phyloP scores from a whole-genome alignment of 2,797 vertebrate genomes.

The Spinibarbus caldwelli region DNA sequence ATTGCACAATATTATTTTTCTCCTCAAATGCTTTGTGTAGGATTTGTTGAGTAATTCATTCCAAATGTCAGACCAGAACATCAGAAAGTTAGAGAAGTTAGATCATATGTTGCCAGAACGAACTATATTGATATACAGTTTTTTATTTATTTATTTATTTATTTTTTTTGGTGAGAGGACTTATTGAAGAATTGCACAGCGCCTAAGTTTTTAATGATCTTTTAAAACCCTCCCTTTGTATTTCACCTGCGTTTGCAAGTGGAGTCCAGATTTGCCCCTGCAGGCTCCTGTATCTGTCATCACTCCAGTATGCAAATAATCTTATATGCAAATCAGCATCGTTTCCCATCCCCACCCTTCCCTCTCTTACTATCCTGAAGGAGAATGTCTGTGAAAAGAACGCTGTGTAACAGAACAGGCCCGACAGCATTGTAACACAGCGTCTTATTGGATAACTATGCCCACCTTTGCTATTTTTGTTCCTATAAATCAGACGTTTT shows the following conservation, averaged over 20 bases:
- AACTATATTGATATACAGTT: no score
- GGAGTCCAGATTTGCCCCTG: slow-evolving; percentile 17
- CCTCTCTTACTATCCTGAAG: slow-evolving; percentile 6
- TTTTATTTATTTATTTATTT: not conserved
- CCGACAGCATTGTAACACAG: slow-evolving; percentile 45
- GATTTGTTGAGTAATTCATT: not conserved
- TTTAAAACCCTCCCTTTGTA: not conserved
- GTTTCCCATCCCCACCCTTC: slow-evolving; percentile 3
- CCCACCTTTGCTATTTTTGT: slow-evolving; percentile 3
- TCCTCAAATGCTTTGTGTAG: no score
- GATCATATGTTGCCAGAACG: not conserved
- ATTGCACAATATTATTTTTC: not conserved
- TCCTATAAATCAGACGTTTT: not conserved
- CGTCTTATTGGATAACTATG: not conserved
- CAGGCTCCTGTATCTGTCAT: slow-evolving; percentile 19
- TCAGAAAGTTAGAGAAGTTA: not conserved
- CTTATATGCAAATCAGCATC: slow-evolving; percentile 59
- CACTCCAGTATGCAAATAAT: slow-evolving; percentile 73
- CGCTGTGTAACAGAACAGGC: slow-evolving; percentile 52
- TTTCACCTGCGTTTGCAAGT: not conserved
- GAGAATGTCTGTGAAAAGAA: not conserved
- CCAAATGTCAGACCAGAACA: not conserved
- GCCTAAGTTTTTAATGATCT: not conserved
- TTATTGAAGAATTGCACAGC: not conserved
- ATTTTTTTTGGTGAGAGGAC: no score